A percentile compares a stretch with the other conserved stretches of the same genome.
Conservation (phyloP, 2,888 invertebrate genomes). For the Notodonta ziczac region DNA sequence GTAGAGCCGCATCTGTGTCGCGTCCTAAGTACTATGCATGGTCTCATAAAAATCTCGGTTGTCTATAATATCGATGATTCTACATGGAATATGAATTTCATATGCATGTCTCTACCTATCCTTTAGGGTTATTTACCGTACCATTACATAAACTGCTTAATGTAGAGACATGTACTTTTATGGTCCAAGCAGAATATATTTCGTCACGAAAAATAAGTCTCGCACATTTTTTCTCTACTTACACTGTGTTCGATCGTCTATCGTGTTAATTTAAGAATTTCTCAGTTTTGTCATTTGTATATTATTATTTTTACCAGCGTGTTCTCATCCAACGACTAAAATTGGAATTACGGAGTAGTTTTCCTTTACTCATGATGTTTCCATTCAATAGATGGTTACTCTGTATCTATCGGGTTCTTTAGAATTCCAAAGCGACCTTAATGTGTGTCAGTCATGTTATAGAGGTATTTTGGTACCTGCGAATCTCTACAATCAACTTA, state of each 20-base stretch:
- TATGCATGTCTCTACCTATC: not conserved
- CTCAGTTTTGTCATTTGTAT: no score
- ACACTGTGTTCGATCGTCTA: no score
- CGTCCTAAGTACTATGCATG: conserved; percentile 43
- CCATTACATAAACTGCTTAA: not conserved
- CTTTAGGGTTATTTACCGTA: no score
- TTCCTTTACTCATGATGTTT: not conserved
- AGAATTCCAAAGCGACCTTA: conserved; percentile 12
- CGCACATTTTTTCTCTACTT: not conserved
- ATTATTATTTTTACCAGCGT: no score
- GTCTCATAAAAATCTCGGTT: conserved; percentile 49
- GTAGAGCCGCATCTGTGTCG: conserved; percentile 28
- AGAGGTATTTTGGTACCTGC: no score
- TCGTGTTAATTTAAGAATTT: no score
- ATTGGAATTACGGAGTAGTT: not conserved
- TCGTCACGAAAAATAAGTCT: no score
- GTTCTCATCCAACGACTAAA: not conserved
- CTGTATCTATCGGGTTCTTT: not conserved
- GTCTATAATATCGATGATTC: conserved; percentile 22
- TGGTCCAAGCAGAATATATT: not conserved
- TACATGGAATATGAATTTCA: not conserved
- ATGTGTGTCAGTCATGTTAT: no score
- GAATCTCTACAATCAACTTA: not conserved
- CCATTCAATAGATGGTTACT: not conserved
- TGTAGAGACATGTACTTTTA: not conserved